Conservation (phyloP, 2,113 vertebrate genomes). For the Pipra filicauda region DNA sequence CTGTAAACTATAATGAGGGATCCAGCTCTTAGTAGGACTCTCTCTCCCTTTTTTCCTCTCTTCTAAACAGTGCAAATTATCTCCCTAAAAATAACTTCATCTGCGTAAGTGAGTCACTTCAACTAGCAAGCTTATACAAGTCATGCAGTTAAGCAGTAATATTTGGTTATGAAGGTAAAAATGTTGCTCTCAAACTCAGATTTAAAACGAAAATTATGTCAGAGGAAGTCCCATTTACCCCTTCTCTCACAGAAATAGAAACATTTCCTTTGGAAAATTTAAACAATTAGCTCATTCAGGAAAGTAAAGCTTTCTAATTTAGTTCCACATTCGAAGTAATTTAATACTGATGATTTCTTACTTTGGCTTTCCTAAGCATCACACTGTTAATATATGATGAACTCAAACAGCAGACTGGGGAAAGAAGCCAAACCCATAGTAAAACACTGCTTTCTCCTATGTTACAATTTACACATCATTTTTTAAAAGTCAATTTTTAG, state of each 20-base stretch:
- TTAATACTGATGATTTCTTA: constrained; percentile 37
- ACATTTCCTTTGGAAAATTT: constrained; percentile 51
- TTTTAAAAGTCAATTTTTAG: constrained; percentile 28
- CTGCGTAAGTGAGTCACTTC: constrained; percentile 76
- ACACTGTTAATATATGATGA: neutral
- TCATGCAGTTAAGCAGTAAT: constrained; percentile 59
- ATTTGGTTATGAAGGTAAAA: constrained; percentile 69
- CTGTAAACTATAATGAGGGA: constrained; percentile 76
- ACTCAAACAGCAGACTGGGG: neutral
- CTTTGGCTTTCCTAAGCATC: constrained; percentile 18
- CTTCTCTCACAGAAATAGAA: constrained; percentile 46
- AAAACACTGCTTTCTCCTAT: neutral
- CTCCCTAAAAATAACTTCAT: constrained; percentile 81
- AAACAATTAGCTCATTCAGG: constrained; percentile 58
- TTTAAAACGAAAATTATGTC: constrained; percentile 57
- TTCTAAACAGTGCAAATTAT: constrained; percentile 78
- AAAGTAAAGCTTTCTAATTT: constrained; percentile 61
- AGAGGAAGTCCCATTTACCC: constrained; percentile 48
- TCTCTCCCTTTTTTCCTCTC: constrained; percentile 56
- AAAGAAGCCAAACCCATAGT: neutral
- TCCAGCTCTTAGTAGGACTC: constrained; percentile 73
- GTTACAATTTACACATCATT: constrained; percentile 12
- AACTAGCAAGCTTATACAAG: constrained; percentile 74
- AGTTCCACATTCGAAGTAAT: constrained; percentile 26
- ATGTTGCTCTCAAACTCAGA: constrained; percentile 62